These are phyloP conservation scores for Amorpha juglandis DNA, from an alignment of 2,888 invertebrate species.

Conservation along the genomic window DNA sequence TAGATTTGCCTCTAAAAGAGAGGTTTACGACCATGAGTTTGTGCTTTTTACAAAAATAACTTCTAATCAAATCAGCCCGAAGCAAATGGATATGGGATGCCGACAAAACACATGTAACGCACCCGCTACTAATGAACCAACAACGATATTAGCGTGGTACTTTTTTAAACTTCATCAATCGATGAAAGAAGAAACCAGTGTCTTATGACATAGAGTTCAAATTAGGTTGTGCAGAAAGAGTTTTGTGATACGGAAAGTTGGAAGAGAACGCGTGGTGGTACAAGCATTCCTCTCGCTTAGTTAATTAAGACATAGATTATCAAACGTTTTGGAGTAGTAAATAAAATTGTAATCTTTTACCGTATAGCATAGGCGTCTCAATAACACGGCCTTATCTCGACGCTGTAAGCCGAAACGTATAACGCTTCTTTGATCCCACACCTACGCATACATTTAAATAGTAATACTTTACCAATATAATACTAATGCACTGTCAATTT, in stretches of 20 bases:
- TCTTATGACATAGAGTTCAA: constrained; percentile 34
- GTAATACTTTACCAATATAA: constrained; percentile 68
- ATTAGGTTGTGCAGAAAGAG: constrained; percentile 29
- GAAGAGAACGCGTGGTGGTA: constrained; percentile 49
- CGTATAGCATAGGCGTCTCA: constrained; percentile 76
- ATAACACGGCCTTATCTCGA: constrained; percentile 76
- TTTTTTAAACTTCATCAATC: constrained; percentile 25
- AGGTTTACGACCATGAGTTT: constrained; percentile 37
- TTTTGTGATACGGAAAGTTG: constrained; percentile 29
- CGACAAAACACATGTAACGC: constrained; percentile 77
- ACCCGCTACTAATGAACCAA: constrained; percentile 63
- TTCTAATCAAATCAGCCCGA: constrained; percentile 69
- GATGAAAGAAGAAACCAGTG: background rate
- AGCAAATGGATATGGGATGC: constrained; percentile 77
- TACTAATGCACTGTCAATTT: constrained; percentile 82
- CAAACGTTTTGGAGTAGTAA: constrained; percentile 82
- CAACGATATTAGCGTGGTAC: constrained; percentile 45
- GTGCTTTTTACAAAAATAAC: constrained; percentile 60
- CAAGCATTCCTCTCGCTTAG: constrained; percentile 71
- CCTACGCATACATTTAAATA: constrained; percentile 72
- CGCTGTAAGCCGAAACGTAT: constrained; percentile 73
- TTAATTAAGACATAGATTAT: constrained; percentile 85
- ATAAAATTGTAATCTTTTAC: constrained; percentile 80
- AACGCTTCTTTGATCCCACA: constrained; percentile 79
- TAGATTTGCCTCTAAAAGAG: constrained; percentile 7